Evolutionary conservation across 2,888 invertebrate genomes (phyloP).

Genomic region (Troides helena): DNA sequence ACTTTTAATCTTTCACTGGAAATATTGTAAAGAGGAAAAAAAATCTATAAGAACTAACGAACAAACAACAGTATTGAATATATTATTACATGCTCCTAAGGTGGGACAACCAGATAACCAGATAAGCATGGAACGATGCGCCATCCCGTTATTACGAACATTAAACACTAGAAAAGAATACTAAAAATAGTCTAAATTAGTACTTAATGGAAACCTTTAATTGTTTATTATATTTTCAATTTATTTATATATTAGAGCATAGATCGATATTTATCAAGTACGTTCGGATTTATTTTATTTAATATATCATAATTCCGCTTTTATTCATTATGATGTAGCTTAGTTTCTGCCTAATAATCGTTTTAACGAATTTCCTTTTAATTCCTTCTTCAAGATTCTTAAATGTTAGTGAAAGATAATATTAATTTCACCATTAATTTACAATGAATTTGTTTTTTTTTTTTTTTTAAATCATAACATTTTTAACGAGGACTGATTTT

Average conservation of each 20-base stretch:
- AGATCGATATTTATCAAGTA: conserved; percentile 48
- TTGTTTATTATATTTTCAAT: conserved; percentile 34
- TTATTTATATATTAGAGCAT: conserved; percentile 36
- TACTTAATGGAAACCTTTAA: conserved; percentile 32
- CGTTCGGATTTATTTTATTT: conserved; percentile 55
- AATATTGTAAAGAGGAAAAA: conserved; percentile 10
- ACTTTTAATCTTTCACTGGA: conserved; percentile 10
- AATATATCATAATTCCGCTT: conserved; percentile 48
- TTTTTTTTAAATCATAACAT: conserved; percentile 51
- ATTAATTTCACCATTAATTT: not conserved
- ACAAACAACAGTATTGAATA: conserved; percentile 13
- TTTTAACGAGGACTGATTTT: not conserved
- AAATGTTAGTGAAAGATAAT: conserved; percentile 4
- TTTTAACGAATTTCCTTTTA: conserved; percentile 61
- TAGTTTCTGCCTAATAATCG: conserved; percentile 49
- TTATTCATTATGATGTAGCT: conserved; percentile 57
- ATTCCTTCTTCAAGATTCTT: conserved; percentile 47
- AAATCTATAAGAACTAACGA: conserved; percentile 11
- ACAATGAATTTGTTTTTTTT: conserved; percentile 28
- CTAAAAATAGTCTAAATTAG: conserved; percentile 27
- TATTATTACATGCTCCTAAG: not conserved
- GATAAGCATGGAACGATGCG: conserved; percentile 21
- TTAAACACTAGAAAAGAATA: conserved; percentile 28
- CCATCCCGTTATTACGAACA: conserved; percentile 26
- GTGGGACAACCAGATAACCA: conserved; percentile 7